A percentile compares a stretch with the other conserved stretches of the same genome.
These are phyloP conservation scores for Nymphalis c-album DNA, from an alignment of 2,888 invertebrate species.

Conservation along the genomic window DNA sequence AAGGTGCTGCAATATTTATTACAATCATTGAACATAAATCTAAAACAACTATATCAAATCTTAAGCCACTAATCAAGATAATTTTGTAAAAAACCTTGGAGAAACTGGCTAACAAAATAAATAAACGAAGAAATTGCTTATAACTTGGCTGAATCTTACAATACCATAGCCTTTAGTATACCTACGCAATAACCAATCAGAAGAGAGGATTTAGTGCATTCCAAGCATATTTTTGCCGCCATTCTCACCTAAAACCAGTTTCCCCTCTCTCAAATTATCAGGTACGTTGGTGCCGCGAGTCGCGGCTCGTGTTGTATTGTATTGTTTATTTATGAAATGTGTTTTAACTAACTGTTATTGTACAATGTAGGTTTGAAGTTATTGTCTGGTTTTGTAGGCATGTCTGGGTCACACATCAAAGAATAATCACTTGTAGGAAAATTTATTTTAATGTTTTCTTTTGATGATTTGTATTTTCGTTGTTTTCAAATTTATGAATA, in stretches of 20 bases:
- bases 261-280: neutral
- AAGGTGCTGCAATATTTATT: neutral
- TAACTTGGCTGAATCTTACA: slow-evolving; percentile 14
- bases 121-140: neutral
- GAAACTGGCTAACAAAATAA: neutral
- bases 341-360: neutral
- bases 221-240: slow-evolving; percentile 47
- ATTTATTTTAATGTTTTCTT: too few relatives aligned
- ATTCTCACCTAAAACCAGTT: slow-evolving; percentile 32
- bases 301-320: neutral
- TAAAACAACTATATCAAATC: too few relatives aligned
- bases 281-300: neutral
- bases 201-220: slow-evolving; percentile 29
- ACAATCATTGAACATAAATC: neutral
- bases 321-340: too few relatives aligned
- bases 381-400: too few relatives aligned
- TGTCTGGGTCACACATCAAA: too few relatives aligned
- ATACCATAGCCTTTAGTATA: slow-evolving; percentile 2
- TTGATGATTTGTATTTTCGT: too few relatives aligned
- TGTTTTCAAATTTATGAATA: too few relatives aligned
- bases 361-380: too few relatives aligned
- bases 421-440: too few relatives aligned
- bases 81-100: too few relatives aligned
- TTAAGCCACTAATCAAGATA: too few relatives aligned
- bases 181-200: slow-evolving; percentile 28